Base-by-base conservation (phyloP, 2,113 vertebrate genomes). In the Dinomys branickii region DNA sequence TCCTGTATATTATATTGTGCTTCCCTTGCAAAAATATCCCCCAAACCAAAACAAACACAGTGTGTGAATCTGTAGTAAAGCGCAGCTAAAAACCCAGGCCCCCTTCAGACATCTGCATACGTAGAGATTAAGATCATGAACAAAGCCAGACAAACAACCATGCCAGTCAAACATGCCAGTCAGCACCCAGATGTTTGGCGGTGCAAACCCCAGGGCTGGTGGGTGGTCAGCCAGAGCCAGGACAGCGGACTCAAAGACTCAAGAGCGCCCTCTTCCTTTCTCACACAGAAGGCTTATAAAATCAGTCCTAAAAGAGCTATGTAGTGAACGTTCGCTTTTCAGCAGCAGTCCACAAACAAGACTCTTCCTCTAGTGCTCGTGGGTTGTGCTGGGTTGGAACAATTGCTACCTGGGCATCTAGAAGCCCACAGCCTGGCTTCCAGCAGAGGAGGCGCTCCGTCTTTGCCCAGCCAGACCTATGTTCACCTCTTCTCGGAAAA, bases 361-460 rank as follows among this genome's bases (percentile, higher is more conserved):
- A 8, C 77, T 52, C 4, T 24, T 13, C 47, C 17, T 12, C n/a
- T 10, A 6, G 5, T 11, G 26, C 67, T 71, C 7, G 17, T 38
- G 81, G 28, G 19, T 82, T 26, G 58, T 41, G 10, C 52, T 44
- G 33, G 61, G 80, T n/a, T 1, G 24, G 35, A 50, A 44, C 10
- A 6, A 19, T 0, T 19, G 2, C 1, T 26, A 13, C 24, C 71
- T 0, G 17, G 61, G 61, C 7, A 20, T 7, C 38, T 0, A 5
- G 67, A 52, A 58, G 56, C 50, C 67, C 1, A 1, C 14, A 1
- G 35, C 38, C 5, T 59, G 71, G 28, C 47, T 73, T 50, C 58
- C 35, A 85, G 78, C 58, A 58, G 5, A 41, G n/a, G 71, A 19
- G 14, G 13, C 0, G 8, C 35, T 0, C 20, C 30, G 80, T 19